Evolutionary conservation across 2,797 vertebrate genomes (phyloP).

Genomic region (Macropodus opercularis): DNA sequence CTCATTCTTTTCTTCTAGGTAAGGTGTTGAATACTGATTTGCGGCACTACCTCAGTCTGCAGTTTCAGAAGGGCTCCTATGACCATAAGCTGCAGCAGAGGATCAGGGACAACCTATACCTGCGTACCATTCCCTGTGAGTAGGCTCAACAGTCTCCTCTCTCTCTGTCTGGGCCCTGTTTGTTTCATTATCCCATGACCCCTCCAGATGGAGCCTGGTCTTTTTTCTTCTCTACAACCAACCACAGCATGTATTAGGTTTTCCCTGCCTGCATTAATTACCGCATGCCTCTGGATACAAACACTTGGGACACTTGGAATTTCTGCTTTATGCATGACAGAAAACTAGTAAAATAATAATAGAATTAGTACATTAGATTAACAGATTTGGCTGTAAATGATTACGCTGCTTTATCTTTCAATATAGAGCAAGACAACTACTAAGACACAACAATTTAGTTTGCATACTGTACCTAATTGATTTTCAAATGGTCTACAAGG

Average conservation of each 20-base stretch:
- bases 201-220: slow-evolving; percentile 32
- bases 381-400: no score
- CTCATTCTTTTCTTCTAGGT: slow-evolving; percentile 75
- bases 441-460: slow-evolving; percentile 13
- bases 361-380: no score
- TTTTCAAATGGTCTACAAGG: slow-evolving; percentile 48
- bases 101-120: slow-evolving; percentile 98
- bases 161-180: slow-evolving; percentile 14
- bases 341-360: no score
- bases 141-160: slow-evolving; percentile 54
- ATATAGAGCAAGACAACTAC: slow-evolving; percentile 29
- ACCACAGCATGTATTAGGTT: slow-evolving; percentile 7
- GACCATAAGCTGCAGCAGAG: slow-evolving; percentile 99
- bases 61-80: slow-evolving; percentile 98
- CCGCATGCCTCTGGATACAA: background rate
- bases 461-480: slow-evolving; percentile 42
- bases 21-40: slow-evolving; percentile 98
- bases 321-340: no score
- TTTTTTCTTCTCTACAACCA: slow-evolving; percentile 24
- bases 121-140: slow-evolving; percentile 99
- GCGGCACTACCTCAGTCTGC: slow-evolving; percentile 97
- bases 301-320: no score
- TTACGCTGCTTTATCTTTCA: no score
- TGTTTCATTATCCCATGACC: slow-evolving; percentile 33
- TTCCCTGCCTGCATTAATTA: background rate